phyloP scores from a whole-genome alignment of 2,888 invertebrate species.

The Folsomia candida region DNA sequence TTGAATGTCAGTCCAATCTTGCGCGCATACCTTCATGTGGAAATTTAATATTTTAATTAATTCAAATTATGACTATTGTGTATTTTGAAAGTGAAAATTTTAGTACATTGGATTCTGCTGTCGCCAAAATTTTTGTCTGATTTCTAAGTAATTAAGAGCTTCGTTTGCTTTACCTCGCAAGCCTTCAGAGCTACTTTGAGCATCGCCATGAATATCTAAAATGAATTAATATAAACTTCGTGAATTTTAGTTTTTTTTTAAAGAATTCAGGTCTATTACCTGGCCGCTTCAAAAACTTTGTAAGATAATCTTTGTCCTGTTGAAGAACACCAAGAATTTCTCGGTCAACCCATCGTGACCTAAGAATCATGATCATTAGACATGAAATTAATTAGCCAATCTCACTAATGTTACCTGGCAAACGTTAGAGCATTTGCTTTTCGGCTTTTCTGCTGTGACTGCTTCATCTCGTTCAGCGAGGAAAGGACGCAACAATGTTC shows the following conservation, averaged over 20 bases:
- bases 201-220: constrained; percentile 44
- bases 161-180: constrained; percentile 44
- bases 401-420: constrained; percentile 5
- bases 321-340: constrained; percentile 47
- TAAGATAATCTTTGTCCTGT: constrained; percentile 45
- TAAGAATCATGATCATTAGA: no score
- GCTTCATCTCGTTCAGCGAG: constrained; percentile 28
- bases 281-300: constrained; percentile 42
- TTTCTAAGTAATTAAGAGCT: constrained; percentile 46
- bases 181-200: constrained; percentile 43
- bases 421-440: neutral
- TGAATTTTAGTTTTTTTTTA: neutral
- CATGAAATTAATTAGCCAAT: neutral
- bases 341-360: constrained; percentile 46
- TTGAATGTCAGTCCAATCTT: constrained; percentile 48
- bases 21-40: no score
- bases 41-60: no score
- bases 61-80: no score
- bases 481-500: constrained; percentile 48
- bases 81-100: no score
- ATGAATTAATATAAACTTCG: neutral
- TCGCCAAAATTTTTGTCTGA: constrained; percentile 48
- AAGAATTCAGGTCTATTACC: constrained; percentile 22
- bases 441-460: neutral
- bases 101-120: constrained; percentile 50